Percentiles rank a stretch among this genome's conserved stretches.
Evolutionary conservation across 2,888 invertebrate species (phyloP).

Genomic region (Bimastos eiseni): DNA sequence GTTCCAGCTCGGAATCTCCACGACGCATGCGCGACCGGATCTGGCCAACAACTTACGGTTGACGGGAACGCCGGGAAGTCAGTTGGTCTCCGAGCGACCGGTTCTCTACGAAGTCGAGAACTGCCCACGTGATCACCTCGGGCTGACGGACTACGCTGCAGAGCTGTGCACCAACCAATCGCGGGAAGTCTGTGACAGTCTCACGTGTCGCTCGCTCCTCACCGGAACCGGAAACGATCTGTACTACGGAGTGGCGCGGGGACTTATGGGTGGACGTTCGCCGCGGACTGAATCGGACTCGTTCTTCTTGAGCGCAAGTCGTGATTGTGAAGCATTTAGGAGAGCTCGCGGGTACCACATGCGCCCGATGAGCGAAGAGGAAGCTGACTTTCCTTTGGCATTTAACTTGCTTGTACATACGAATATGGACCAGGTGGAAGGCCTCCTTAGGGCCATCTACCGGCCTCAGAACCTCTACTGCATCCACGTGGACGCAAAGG

Average conservation of each 20-base stretch:
- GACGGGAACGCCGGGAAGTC: background rate
- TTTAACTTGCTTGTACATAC: slow-evolving; percentile 55
- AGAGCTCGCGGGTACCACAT: slow-evolving; percentile 33
- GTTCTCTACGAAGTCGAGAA: background rate
- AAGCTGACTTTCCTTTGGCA: slow-evolving; percentile 53
- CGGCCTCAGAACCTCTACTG: slow-evolving; percentile 58
- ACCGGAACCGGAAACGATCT: slow-evolving; percentile 18
- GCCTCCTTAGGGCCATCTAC: slow-evolving; percentile 54
- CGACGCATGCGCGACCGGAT: background rate
- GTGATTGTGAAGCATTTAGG: slow-evolving; percentile 39
- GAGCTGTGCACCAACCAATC: background rate
- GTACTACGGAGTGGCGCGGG: background rate
- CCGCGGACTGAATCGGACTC: background rate
- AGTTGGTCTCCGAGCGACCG: background rate
- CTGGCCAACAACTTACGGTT: background rate
- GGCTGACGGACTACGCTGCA: background rate
- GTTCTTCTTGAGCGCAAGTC: slow-evolving; percentile 30
- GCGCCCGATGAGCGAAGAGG: slow-evolving; percentile 42
- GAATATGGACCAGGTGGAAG: slow-evolving; percentile 52
- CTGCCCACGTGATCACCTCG: background rate
- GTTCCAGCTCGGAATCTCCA: background rate
- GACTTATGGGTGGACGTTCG: background rate
- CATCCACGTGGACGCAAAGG: slow-evolving; percentile 57
- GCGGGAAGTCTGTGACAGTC: background rate
- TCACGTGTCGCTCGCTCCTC: background rate